Conservation (phyloP, 2,113 vertebrate genomes). For the Sphaerodactylus townsendi region DNA sequence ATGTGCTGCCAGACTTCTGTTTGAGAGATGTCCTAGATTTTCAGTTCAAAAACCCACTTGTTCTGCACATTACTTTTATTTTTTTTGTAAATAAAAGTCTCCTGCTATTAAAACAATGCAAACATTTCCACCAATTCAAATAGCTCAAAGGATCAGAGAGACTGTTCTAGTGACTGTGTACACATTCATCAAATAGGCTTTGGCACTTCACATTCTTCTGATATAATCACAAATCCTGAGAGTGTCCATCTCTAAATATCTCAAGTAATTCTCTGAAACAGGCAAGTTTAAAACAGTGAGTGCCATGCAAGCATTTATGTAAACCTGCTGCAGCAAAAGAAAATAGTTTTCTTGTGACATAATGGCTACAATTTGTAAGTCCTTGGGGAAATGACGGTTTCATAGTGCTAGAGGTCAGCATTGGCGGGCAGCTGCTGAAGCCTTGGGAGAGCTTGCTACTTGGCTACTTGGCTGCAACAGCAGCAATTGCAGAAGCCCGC, state of each 20-base stretch:
- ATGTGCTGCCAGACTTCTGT: neutral
- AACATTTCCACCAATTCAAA: neutral
- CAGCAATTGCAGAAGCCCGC: no score
- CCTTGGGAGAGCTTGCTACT: no score
- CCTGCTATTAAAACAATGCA: neutral
- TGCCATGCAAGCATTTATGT: neutral
- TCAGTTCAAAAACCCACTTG: neutral
- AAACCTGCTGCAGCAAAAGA: no score
- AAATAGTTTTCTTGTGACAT: no score
- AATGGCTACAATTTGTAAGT: no score
- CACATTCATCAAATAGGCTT: conserved; percentile 19
- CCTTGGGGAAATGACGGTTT: no score
- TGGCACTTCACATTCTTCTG: conserved; percentile 9
- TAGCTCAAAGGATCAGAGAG: conserved; percentile 1
- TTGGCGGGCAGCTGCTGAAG: no score
- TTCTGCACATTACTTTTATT: neutral
- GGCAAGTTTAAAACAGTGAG: neutral
- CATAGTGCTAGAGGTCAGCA: no score
- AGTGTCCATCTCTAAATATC: neutral
- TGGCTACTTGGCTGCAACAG: no score
- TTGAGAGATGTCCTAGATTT: neutral
- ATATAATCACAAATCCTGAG: conserved; percentile 12
- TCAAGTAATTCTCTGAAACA: neutral
- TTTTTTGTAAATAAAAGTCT: conserved; percentile 1
- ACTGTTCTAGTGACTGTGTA: conserved; percentile 15